Evolutionary conservation across 2,797 vertebrate species (phyloP).

Genomic region (Sebastes nivosus): DNA sequence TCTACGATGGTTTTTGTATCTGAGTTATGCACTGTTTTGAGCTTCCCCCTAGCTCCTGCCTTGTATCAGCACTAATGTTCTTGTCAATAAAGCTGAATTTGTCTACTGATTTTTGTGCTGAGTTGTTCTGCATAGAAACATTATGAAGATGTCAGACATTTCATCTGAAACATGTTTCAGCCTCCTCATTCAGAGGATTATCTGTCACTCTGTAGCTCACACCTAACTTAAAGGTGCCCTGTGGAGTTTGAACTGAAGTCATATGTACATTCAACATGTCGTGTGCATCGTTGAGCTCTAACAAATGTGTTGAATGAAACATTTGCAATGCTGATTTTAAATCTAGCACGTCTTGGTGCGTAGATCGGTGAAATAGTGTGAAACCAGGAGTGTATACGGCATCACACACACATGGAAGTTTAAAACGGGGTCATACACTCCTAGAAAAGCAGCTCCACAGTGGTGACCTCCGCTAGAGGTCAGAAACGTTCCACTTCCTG

Average conservation of each 20-base stretch:
- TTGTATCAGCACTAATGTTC: constrained; percentile 77
- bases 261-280: not conserved
- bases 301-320: not conserved
- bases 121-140: not conserved
- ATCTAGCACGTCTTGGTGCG: not conserved
- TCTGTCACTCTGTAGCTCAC: not conserved
- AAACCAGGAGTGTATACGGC: not conserved
- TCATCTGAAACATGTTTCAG: not conserved
- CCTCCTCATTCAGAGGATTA: not conserved
- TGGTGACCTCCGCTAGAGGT: too few species aligned
- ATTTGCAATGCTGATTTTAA: not conserved
- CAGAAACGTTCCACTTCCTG: not conserved
- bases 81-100: constrained; percentile 82
- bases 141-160: not conserved
- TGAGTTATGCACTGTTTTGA: constrained; percentile 76
- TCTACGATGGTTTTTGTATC: constrained; percentile 54
- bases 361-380: not conserved
- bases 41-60: constrained; percentile 74
- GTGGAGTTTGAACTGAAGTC: not conserved
- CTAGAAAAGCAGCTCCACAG: too few species aligned
- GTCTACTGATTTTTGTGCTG: constrained; percentile 48
- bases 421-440: too few species aligned
- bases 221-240: not conserved
- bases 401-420: too few species aligned
- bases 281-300: too few species aligned